A percentile compares a stretch with the other conserved stretches of the same genome.
Evolutionary conservation across 1,140 invertebrate species (phyloP).

Genomic region (Chlorops oryzae): DNA sequence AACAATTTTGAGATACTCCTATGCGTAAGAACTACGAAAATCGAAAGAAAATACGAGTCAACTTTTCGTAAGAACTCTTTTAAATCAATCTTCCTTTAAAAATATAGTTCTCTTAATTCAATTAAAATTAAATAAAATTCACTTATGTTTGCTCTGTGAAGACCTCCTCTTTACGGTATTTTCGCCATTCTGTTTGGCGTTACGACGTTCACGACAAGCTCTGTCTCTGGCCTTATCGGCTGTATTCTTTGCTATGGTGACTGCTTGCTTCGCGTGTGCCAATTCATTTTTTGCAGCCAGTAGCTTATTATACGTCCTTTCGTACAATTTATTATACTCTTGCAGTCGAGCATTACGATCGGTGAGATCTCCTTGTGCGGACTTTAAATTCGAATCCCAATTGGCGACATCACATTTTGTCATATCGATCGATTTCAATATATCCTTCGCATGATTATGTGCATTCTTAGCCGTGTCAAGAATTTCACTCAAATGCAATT

Average conservation of each 20-base stretch:
- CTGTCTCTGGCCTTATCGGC: constrained; percentile 61
- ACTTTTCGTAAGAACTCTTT: too few relatives aligned
- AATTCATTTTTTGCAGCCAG: constrained; percentile 55
- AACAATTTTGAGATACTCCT: too few relatives aligned
- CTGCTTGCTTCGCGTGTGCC: constrained; percentile 57
- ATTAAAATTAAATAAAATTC: too few relatives aligned
- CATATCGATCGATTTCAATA: constrained; percentile 49
- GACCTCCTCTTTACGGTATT: too few relatives aligned
- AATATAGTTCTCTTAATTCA: too few relatives aligned
- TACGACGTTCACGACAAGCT: too few relatives aligned
- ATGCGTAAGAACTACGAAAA: too few relatives aligned
- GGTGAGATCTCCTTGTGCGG: constrained; percentile 53
- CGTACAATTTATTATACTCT: constrained; percentile 56
- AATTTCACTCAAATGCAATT: constrained; percentile 55
- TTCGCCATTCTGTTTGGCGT: too few relatives aligned
- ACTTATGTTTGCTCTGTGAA: too few relatives aligned
- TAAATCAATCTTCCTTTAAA: too few relatives aligned
- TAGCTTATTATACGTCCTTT: constrained; percentile 54
- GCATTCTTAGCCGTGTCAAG: constrained; percentile 54
- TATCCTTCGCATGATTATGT: constrained; percentile 48
- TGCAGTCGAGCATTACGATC: constrained; percentile 60
- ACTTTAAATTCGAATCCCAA: constrained; percentile 54
- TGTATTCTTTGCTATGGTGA: constrained; percentile 56
- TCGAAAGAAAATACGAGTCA: too few relatives aligned
- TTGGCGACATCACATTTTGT: constrained; percentile 54